Evolutionary conservation across 1,140 invertebrate genomes (phyloP), one percentile per base, ranked within the genome.

Genomic region (Frieseomelitta varia): DNA sequence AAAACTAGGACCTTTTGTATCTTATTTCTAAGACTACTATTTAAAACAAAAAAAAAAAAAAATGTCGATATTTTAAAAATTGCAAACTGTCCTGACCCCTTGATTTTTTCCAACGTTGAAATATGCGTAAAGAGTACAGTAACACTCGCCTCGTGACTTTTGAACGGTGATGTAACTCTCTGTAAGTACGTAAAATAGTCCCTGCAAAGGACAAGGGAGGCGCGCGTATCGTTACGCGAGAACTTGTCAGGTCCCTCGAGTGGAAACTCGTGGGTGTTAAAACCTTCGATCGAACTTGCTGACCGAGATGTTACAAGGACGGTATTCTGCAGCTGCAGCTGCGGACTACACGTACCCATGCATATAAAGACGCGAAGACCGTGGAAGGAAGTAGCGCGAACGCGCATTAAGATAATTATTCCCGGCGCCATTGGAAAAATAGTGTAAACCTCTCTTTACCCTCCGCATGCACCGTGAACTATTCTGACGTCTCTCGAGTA

Each of bases 261-360:
- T 21, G 53, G 1, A 69, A n/a, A 56, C 67, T 58, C 78, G 85
- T 85, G 78, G 85, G 84, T 58, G 85, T 85, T 81, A 11, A 61
- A 55, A 79, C 3, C 56, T 87, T 87, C 85, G 84, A 87, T 85
- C 85, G 85, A 71, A 53, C 55, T 83, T 87, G 78, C 79, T 87
- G 72, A 79, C 80, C 87, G 73, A 83, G 85, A 89, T 88, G 74
- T 74, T 67, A 79, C 81, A 88, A 90, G 84, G 79, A 79, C 87
- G 71, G 3, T 78, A 61, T 67, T 79, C 27, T 30, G 56, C 58
- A 67, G 63, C 53, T 74, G 78, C 68, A 85, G 79, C 81, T 82
- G 74, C 75, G 39, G 53, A 30, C 79, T 71, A 58, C 74, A 68
- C 73, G 78, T 56, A 56, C 53, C 19, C 78, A 24, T 68, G 79